phyloP scores from a whole-genome alignment of 30 jellyfish, hydroid and myxozoan species.

The Turritopsis rubra region DNA sequence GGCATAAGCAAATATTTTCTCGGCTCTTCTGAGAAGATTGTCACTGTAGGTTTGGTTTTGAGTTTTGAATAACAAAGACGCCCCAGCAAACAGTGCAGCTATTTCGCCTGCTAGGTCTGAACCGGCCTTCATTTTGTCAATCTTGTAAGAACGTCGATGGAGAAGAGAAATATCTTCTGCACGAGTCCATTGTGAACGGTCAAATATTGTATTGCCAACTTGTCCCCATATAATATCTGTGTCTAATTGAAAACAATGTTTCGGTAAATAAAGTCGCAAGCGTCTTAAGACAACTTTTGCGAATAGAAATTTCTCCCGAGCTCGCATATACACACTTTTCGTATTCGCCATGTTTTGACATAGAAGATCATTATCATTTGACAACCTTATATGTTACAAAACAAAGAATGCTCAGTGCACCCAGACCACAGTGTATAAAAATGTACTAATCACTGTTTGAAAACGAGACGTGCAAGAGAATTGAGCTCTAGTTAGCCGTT shows the following conservation, averaged over 20 bases:
- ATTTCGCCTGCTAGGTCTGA: slow-evolving; percentile 68
- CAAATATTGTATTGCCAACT: slow-evolving; percentile 58
- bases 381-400: too few species aligned
- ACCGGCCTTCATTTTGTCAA: slow-evolving; percentile 51
- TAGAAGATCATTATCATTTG: too few species aligned
- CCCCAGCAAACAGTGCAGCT: slow-evolving; percentile 70
- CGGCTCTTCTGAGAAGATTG: slow-evolving; percentile 44
- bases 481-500: too few species aligned
- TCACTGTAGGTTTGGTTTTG: slow-evolving; percentile 25
- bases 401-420: too few species aligned
- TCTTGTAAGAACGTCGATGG: slow-evolving; percentile 35
- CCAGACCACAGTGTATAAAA: too few species aligned
- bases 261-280: too few species aligned
- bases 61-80: slow-evolving; percentile 38
- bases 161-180: slow-evolving; percentile 42
- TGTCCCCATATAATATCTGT: slow-evolving; percentile 50
- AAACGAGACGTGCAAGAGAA: too few species aligned
- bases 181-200: slow-evolving; percentile 70
- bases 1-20: slow-evolving; percentile 53
- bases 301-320: too few species aligned
- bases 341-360: too few species aligned
- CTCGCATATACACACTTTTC: too few species aligned
- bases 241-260: neutral
- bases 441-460: too few species aligned
- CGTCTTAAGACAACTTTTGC: too few species aligned